Conservation (phyloP, 2,797 vertebrate genomes). For the Enteromius afrohamiltoni region DNA sequence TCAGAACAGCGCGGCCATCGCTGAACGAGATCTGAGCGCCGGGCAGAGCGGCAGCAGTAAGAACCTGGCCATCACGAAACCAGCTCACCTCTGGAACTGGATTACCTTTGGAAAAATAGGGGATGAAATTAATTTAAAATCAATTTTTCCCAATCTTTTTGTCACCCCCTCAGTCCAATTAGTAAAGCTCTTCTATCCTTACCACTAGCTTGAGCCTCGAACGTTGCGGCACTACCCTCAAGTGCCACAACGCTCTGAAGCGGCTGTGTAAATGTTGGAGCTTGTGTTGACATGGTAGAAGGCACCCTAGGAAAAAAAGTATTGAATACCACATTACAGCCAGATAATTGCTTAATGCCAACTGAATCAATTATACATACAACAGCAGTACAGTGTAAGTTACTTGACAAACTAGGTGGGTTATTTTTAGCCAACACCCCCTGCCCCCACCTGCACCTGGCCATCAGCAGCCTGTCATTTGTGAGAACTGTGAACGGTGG, state of each 20-base stretch:
- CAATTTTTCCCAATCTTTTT: too few relatives aligned
- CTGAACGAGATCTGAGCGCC: slow-evolving; percentile 96
- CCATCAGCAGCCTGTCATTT: slow-evolving; percentile 49
- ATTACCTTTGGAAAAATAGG: slow-evolving; percentile 76
- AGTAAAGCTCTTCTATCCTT: slow-evolving; percentile 68
- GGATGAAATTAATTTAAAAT: too few relatives aligned
- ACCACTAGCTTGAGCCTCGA: slow-evolving; percentile 97
- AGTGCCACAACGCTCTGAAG: slow-evolving; percentile 97
- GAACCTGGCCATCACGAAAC: slow-evolving; percentile 98
- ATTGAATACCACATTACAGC: not conserved
- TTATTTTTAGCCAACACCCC: slow-evolving; percentile 36
- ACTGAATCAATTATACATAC: not conserved
- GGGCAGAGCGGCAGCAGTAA: slow-evolving; percentile 90
- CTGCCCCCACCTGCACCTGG: slow-evolving; percentile 52
- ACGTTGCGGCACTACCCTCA: slow-evolving; percentile 98
- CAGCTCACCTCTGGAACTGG: slow-evolving; percentile 99
- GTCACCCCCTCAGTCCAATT: too few relatives aligned
- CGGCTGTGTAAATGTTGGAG: slow-evolving; percentile 95
- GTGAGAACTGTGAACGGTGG: slow-evolving; percentile 47
- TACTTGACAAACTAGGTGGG: slow-evolving; percentile 1
- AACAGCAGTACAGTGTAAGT: not conserved
- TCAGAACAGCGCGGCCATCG: slow-evolving; percentile 95
- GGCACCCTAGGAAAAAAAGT: slow-evolving; percentile 82
- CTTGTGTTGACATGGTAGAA: slow-evolving; percentile 90
- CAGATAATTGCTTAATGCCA: not conserved